A percentile compares a stretch with the other conserved stretches of the same genome.
Evolutionary conservation across 2,113 vertebrate species (phyloP).

Genomic region (Notechis scutatus): DNA sequence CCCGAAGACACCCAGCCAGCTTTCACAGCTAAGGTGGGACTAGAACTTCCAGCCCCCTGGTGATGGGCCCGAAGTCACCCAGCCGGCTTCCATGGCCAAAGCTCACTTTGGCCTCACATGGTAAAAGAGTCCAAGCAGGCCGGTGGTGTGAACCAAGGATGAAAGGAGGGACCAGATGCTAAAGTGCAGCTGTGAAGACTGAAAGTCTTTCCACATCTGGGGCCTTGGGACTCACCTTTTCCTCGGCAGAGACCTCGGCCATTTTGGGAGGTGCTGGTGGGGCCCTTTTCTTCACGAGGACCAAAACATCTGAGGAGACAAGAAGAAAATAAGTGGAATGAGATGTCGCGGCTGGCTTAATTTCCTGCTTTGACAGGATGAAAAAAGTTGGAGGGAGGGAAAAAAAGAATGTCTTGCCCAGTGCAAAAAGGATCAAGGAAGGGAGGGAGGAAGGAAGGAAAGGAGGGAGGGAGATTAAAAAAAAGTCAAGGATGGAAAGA

Average conservation of each 20-base stretch:
- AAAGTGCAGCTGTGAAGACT: not conserved
- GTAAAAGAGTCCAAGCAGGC: not conserved
- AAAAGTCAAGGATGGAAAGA: no score
- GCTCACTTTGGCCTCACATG: not conserved
- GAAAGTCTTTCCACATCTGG: not conserved
- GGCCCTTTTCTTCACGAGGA: slow-evolving; percentile 86
- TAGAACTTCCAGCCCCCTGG: not conserved
- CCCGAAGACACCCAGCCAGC: not conserved
- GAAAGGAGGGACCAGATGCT: not conserved
- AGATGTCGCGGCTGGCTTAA: rapidly evolving
- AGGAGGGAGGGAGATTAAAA: no score
- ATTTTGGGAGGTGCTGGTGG: slow-evolving; percentile 83
- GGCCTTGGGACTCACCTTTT: slow-evolving; percentile 78
- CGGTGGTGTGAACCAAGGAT: not conserved
- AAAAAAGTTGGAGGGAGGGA: not conserved
- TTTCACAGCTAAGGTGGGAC: not conserved
- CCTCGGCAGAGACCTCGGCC: slow-evolving; percentile 86
- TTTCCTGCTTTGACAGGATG: not conserved
- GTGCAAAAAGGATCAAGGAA: not conserved
- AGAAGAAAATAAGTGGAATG: not conserved
- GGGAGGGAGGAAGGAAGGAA: no score
- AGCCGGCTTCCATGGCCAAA: not conserved
- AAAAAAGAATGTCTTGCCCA: not conserved
- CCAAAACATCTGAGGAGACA: slow-evolving; percentile 77
- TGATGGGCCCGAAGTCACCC: not conserved